Percentiles rank a stretch among this genome's conserved stretches.
Evolutionary conservation across 2,888 invertebrate species (phyloP).

Genomic region (Eumacrocentrus americanus): DNA sequence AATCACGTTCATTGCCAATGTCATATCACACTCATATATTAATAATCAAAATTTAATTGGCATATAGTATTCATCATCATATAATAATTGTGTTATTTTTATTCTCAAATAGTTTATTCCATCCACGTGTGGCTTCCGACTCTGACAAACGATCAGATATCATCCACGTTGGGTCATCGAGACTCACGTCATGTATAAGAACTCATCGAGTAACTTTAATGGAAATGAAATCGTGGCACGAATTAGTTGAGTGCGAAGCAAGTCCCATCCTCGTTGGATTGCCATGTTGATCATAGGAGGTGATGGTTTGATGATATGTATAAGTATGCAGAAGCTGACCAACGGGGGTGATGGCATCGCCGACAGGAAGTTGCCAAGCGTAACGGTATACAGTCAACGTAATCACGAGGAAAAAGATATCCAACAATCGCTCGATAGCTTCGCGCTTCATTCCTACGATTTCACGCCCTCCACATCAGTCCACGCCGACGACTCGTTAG

Average conservation of each 20-base stretch:
- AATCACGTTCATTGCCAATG: too few relatives aligned
- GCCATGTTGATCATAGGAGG: not conserved
- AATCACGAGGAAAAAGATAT: too few relatives aligned
- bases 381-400: too few relatives aligned
- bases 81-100: not conserved
- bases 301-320: conserved; percentile 15
- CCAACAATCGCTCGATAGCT: too few relatives aligned
- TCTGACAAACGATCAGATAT: conserved; percentile 1
- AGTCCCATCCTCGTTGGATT: not conserved
- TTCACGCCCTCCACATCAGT: too few relatives aligned
- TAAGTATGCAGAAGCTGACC: conserved; percentile 49
- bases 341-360: conserved; percentile 42
- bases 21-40: too few relatives aligned
- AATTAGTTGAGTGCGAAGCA: conserved; percentile 16
- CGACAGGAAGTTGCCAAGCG: conserved; percentile 54
- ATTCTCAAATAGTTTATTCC: not conserved
- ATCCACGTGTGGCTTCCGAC: not conserved
- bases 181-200: conserved; percentile 1
- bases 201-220: conserved; percentile 14
- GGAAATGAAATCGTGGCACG: conserved; percentile 23
- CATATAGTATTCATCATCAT: too few relatives aligned
- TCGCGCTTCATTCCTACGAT: not conserved
- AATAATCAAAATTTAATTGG: too few relatives aligned
- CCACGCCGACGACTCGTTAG: not conserved
- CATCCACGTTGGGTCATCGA: conserved; percentile 3